These are phyloP conservation scores for Drosophila lutescens DNA, from an alignment of 2,888 invertebrate species.

Conservation along the genomic window DNA sequence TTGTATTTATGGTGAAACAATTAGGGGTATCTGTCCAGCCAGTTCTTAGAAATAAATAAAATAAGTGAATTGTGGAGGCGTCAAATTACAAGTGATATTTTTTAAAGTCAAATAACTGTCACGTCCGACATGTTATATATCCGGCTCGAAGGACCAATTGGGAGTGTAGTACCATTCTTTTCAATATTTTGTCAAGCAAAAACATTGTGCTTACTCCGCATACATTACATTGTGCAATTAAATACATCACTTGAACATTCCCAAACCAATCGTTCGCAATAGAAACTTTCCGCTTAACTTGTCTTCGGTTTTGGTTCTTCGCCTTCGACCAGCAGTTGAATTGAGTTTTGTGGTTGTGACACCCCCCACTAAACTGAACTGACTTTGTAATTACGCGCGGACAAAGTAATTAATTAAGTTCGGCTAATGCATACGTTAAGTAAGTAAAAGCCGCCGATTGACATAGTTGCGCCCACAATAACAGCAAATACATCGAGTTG, in stretches of 20 bases:
- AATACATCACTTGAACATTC: background rate
- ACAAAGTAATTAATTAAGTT: conserved; percentile 42
- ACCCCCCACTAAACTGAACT: conserved; percentile 20
- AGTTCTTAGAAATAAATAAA: no score
- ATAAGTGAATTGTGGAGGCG: no score
- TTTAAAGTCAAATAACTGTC: no score
- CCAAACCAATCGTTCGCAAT: background rate
- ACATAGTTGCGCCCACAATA: conserved; percentile 32
- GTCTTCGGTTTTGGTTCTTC: conserved; percentile 8
- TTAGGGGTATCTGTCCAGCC: no score
- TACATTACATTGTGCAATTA: background rate
- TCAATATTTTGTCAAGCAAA: background rate
- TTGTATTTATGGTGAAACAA: no score
- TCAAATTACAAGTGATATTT: no score
- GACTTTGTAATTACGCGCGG: conserved; percentile 30
- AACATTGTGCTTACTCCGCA: background rate
- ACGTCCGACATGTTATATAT: no score
- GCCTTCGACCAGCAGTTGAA: conserved; percentile 17
- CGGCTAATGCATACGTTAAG: conserved; percentile 37
- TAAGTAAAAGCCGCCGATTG: conserved; percentile 31
- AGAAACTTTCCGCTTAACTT: conserved; percentile 9
- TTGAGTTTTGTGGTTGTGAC: conserved; percentile 31
- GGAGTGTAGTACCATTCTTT: no score
- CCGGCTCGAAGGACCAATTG: no score
- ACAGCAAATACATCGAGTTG: conserved; percentile 1